phyloP scores from a whole-genome alignment of 1,140 invertebrate species.

The Radopholus similis region DNA sequence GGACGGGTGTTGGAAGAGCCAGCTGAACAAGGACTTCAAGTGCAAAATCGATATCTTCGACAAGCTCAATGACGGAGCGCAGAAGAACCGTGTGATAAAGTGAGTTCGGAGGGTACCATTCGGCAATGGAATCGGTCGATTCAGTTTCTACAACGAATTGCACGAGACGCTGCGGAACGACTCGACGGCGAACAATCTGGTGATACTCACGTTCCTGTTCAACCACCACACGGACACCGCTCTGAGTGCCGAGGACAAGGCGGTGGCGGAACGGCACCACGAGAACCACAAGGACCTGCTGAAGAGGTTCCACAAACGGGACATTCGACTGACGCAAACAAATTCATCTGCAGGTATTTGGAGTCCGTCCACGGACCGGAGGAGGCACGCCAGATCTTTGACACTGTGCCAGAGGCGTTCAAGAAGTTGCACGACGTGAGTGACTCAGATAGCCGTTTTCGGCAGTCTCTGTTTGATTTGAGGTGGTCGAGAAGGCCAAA shows the following conservation, averaged over 20 bases:
- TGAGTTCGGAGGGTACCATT: background rate
- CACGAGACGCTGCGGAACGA: slow-evolving; percentile 9
- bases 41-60: slow-evolving; percentile 48
- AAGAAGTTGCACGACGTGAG: background rate
- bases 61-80: slow-evolving; percentile 37
- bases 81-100: slow-evolving; percentile 32
- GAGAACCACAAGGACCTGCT: slow-evolving; percentile 40
- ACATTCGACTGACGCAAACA: background rate
- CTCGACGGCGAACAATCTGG: slow-evolving; percentile 15
- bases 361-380: slow-evolving; percentile 45
- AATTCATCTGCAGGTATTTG: slow-evolving; percentile 44
- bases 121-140: slow-evolving; percentile 1
- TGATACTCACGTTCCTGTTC: slow-evolving; percentile 7
- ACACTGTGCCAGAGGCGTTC: slow-evolving; percentile 3
- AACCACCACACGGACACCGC: slow-evolving; percentile 12
- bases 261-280: slow-evolving; percentile 26
- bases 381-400: slow-evolving; percentile 15
- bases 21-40: slow-evolving; percentile 17
- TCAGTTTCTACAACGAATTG: slow-evolving; percentile 42
- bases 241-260: slow-evolving; percentile 27
- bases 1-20: slow-evolving; percentile 36
- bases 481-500: background rate
- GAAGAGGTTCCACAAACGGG: slow-evolving; percentile 28
- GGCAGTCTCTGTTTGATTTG: background rate
- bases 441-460: background rate